Base-by-base conservation (phyloP, 2,113 vertebrate genomes). In the Spea multiplicata region DNA sequence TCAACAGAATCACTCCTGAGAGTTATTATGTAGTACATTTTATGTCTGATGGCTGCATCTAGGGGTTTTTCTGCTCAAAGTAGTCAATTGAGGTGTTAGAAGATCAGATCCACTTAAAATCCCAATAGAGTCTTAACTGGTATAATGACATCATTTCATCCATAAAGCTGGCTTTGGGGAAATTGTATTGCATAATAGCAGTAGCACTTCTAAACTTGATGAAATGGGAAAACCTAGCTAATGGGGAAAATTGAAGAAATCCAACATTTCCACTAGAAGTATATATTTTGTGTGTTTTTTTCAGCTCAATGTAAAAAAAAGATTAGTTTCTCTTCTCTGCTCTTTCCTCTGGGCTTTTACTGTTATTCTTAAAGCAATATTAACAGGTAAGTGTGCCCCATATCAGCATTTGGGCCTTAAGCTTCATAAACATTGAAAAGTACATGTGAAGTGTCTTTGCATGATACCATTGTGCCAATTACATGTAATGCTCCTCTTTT, bases 71-170 rank as follows among this genome's bases (percentile, higher is more conserved):
- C 50, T 66, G 14, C 64, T 75, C 50, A 75, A 68, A 76, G 65
- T 76, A 68, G 74, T 68, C 74, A 76, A 30, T 50, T 65, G 48
- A 13, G 57, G 49, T n/a, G 44, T 59, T 17, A 48, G 52, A n/a
- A 57, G 74, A 68, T 76, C 65, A 68, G 44, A 76, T 67, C 14
- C 50, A n/a, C 44, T 57, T 68, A 57, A 10, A 68, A 76, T 76
- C 74, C 50, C 50, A 12, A 17, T 65, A 48, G 74, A 16, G 44
- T 1, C 65, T 8, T 47, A 53, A 76, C 49, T 5, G n/a, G 14
- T 44, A 8, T 55, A 68, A 76, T 76, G 74, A 30, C 57, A 76
- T 76, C 30, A 30, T 67, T 67, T 76, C 30, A 57, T 57, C 74
- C 47, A 55, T 6, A 50, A 67, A 55, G 14, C 8, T 16, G 30